Evolutionary conservation across 2,797 vertebrate genomes (phyloP).

Genomic region (Acipenser transmontanus): DNA sequence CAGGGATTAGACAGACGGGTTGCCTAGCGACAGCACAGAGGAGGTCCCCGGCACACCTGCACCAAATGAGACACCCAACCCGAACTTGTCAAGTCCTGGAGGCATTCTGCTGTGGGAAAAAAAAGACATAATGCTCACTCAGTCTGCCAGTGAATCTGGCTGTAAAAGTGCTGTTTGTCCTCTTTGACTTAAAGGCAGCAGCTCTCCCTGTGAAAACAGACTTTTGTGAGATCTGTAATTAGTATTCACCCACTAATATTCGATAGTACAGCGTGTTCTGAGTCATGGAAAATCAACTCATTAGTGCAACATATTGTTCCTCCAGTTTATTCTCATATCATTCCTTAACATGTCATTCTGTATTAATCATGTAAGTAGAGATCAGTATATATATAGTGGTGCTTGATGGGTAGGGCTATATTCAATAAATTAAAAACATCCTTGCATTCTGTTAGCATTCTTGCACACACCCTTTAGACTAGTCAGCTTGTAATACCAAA

Average conservation of each 20-base stretch:
- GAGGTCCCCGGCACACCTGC: conserved; percentile 26
- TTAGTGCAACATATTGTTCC: too few species aligned
- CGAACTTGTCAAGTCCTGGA: conserved; percentile 20
- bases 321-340: too few species aligned
- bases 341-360: too few species aligned
- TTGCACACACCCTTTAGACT: neutral
- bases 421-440: neutral
- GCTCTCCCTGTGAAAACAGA: neutral
- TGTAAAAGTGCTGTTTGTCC: neutral
- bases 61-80: conserved; percentile 20
- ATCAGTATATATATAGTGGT: too few species aligned
- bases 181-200: neutral
- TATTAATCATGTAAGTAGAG: too few species aligned
- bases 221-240: neutral
- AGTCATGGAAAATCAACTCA: too few species aligned
- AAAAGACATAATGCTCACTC: conserved; percentile 4
- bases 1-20: conserved; percentile 57
- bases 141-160: neutral
- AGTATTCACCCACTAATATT: neutral
- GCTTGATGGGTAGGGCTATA: too few species aligned
- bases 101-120: conserved; percentile 29
- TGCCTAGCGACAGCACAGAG: conserved; percentile 60
- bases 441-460: neutral
- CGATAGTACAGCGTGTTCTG: too few species aligned
- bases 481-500: neutral